phyloP scores from a whole-genome alignment of 1,140 invertebrate species.

The Pachyrhynchus sulphureomaculatus region DNA sequence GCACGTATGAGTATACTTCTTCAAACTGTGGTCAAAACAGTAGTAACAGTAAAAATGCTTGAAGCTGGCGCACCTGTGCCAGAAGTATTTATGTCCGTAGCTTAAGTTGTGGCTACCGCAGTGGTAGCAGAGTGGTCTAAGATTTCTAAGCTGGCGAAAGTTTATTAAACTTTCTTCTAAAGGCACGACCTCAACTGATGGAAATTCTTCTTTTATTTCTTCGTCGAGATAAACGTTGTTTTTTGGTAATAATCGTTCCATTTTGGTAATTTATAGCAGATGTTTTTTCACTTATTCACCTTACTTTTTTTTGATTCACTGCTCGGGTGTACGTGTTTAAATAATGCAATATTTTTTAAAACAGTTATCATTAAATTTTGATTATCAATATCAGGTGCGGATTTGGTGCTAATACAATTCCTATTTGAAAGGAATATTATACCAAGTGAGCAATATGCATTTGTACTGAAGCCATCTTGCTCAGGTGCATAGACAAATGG shows the following conservation, averaged over 20 bases:
- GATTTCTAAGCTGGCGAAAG: conserved; percentile 14
- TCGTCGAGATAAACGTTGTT: conserved; percentile 25
- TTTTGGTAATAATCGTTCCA: conserved; percentile 23
- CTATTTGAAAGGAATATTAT: too few relatives aligned
- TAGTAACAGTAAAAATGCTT: conserved; percentile 30
- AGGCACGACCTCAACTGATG: conserved; percentile 1
- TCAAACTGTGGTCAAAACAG: conserved; percentile 29
- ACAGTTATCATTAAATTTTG: too few relatives aligned
- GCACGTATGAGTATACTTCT: conserved; percentile 23
- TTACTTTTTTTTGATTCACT: too few relatives aligned
- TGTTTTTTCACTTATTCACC: too few relatives aligned
- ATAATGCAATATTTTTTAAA: too few relatives aligned
- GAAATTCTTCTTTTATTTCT: conserved; percentile 27
- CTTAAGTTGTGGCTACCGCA: conserved; percentile 26
- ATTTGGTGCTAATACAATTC: too few relatives aligned
- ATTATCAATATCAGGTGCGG: too few relatives aligned
- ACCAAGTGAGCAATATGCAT: too few relatives aligned
- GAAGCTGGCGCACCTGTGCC: conserved; percentile 23
- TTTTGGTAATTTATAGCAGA: too few relatives aligned
- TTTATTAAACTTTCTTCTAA: not conserved
- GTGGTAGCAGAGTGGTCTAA: conserved; percentile 21
- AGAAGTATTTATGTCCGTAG: conserved; percentile 27
- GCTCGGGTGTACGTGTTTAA: too few relatives aligned
- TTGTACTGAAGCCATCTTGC: too few relatives aligned
- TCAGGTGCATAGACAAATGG: too few relatives aligned